Conservation (phyloP, 2,888 invertebrate species). For the Spicauda simplicius region DNA sequence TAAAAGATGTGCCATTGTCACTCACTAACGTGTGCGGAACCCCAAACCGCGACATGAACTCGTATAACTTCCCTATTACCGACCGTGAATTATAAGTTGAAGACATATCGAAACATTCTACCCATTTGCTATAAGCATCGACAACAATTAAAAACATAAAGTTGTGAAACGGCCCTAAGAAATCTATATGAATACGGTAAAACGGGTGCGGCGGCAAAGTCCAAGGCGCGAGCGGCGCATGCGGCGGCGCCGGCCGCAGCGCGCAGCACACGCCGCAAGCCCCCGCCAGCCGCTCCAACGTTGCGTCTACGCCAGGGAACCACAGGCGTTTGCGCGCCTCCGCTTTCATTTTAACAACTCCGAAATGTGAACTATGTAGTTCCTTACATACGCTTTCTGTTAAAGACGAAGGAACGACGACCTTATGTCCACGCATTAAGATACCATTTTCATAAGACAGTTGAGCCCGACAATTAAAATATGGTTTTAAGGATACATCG, state of each 20-base stretch:
- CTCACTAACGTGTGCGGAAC: neutral
- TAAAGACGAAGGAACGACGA: conserved; percentile 35
- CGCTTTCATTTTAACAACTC: conserved; percentile 37
- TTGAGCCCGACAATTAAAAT: conserved; percentile 41
- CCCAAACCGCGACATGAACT: conserved; percentile 17
- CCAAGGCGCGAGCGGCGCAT: conserved; percentile 39
- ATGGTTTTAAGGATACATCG: conserved; percentile 36
- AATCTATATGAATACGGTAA: neutral
- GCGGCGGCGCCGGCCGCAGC: conserved; percentile 16
- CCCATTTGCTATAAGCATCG: conserved; percentile 12
- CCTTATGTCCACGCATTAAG: conserved; percentile 38
- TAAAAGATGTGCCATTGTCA: too few species aligned
- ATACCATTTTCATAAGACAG: conserved; percentile 36
- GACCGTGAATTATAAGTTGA: neutral
- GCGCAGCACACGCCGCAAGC: conserved; percentile 33
- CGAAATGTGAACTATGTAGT: too few species aligned
- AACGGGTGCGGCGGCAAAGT: neutral
- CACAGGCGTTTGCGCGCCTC: neutral
- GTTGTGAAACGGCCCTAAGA: conserved; percentile 10
- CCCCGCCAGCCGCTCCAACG: conserved; percentile 39
- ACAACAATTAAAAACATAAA: conserved; percentile 7
- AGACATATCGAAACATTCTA: conserved; percentile 16
- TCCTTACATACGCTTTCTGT: conserved; percentile 31
- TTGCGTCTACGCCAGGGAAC: conserved; percentile 40
- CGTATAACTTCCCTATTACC: conserved; percentile 5